Percentiles rank a stretch among this genome's conserved stretches.
phyloP scores from a whole-genome alignment of 1,140 invertebrate genomes.

The Trialeurodes vaporariorum region DNA sequence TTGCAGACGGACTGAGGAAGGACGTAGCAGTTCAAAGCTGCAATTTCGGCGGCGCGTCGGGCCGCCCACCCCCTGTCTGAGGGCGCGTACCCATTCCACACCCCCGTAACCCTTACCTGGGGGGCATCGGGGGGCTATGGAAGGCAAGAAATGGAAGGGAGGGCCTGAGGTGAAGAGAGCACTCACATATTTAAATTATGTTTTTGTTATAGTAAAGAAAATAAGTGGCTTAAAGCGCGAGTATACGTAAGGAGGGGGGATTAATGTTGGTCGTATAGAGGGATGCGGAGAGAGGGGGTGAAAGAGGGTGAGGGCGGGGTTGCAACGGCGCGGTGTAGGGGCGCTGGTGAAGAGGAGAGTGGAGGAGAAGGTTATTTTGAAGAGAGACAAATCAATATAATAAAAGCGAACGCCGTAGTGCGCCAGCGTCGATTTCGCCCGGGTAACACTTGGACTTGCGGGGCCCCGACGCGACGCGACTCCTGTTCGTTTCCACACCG shows the following conservation, averaged over 20 bases:
- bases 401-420: background rate
- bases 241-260: background rate
- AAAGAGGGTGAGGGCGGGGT: background rate
- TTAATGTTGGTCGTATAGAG: background rate
- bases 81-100: no score
- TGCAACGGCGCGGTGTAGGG: background rate
- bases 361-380: background rate
- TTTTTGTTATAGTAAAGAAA: conserved; percentile 1
- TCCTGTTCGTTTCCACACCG: background rate
- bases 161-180: no score
- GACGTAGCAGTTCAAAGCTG: background rate
- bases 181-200: no score
- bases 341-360: no score
- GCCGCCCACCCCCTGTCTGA: no score
- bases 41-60: background rate
- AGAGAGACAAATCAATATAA: conserved; percentile 1
- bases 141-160: no score
- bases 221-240: background rate
- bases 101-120: background rate
- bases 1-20: background rate
- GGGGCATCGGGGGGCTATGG: no score
- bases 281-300: background rate
- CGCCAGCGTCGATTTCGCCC: background rate
- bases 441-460: background rate
- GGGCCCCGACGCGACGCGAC: background rate